A percentile compares a stretch with the other conserved stretches of the same genome.
These are phyloP conservation scores for Silurus asotus DNA, from an alignment of 2,113 vertebrate genomes.

Conservation along the genomic window DNA sequence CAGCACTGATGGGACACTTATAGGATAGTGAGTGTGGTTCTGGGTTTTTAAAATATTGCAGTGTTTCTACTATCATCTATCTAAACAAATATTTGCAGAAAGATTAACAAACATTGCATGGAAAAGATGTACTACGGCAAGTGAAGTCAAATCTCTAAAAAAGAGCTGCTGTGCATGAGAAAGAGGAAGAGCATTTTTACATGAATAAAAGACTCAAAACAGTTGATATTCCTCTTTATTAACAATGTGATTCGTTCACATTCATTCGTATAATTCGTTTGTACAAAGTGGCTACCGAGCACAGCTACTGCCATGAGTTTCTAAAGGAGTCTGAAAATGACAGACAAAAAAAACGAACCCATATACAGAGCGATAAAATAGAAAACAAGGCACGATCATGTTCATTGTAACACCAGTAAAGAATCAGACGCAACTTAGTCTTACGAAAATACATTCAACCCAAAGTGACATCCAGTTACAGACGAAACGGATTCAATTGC, in stretches of 20 bases:
- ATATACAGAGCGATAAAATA: slow-evolving; percentile 14
- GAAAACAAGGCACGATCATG: slow-evolving; percentile 47
- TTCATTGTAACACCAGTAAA: slow-evolving; percentile 16
- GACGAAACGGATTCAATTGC: neutral
- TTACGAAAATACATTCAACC: slow-evolving; percentile 35
- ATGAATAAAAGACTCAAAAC: neutral
- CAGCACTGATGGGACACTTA: neutral
- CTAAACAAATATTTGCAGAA: neutral
- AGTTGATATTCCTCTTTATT: neutral
- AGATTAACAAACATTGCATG: neutral
- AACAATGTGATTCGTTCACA: neutral
- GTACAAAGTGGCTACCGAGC: slow-evolving; percentile 9
- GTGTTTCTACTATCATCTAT: neutral
- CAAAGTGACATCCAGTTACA: neutral
- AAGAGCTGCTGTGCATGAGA: neutral
- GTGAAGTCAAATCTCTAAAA: neutral
- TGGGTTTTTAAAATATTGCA: neutral
- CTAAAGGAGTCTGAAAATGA: slow-evolving; percentile 21
- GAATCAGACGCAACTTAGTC: slow-evolving; percentile 19
- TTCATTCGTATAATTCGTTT: neutral
- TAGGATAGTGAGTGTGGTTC: neutral
- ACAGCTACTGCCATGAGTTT: neutral
- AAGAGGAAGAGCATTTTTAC: neutral
- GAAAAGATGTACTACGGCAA: neutral
- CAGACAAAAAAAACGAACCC: slow-evolving; percentile 18